A percentile compares a stretch with the other conserved stretches of the same genome.
Conservation (phyloP, 2,888 invertebrate genomes). For the Colletes collaris region DNA sequence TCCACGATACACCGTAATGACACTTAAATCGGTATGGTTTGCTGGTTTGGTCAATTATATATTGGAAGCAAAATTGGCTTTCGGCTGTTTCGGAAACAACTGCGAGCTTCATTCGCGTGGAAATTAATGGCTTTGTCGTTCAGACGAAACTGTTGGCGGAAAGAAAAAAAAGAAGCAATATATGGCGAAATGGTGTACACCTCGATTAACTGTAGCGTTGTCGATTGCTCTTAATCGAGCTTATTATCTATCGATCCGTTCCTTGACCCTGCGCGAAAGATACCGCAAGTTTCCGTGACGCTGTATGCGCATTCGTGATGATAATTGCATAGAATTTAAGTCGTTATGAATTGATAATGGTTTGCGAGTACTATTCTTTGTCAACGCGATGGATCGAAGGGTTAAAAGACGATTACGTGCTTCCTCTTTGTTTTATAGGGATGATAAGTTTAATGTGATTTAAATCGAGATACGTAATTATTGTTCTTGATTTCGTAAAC, state of each 20-base stretch:
- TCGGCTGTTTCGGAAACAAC: constrained; percentile 33
- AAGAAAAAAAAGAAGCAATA: constrained; percentile 1
- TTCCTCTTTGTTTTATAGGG: not conserved
- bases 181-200: not conserved
- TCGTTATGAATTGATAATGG: constrained; percentile 15
- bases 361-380: not conserved
- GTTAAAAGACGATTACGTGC: not conserved
- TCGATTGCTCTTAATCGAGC: constrained; percentile 30
- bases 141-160: not conserved
- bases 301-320: constrained; percentile 8
- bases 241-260: constrained; percentile 32
- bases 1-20: constrained; percentile 20
- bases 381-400: constrained; percentile 12
- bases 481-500: not conserved
- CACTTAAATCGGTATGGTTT: constrained; percentile 31
- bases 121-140: constrained; percentile 52
- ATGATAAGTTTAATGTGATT: not conserved
- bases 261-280: constrained; percentile 13
- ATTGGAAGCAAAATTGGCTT: constrained; percentile 44
- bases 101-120: constrained; percentile 2
- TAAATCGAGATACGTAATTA: too few species aligned
- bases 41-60: constrained; percentile 40
- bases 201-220: constrained; percentile 12
- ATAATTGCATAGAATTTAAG: constrained; percentile 20
- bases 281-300: not conserved